Percentiles rank a stretch among this genome's conserved stretches.
phyloP scores from a whole-genome alignment of 2,888 invertebrate species.

The Microchrysa polita region DNA sequence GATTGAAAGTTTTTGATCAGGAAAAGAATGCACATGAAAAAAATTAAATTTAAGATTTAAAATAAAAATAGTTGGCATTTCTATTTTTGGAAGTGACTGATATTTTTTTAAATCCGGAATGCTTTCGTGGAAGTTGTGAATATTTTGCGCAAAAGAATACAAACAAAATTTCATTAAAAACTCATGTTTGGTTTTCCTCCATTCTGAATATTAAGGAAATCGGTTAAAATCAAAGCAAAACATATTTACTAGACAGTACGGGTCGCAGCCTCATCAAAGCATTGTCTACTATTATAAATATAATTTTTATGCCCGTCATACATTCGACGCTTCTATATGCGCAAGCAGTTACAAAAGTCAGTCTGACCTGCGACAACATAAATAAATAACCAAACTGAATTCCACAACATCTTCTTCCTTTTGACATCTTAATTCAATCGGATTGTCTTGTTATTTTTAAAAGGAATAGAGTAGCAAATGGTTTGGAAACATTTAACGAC shows the following conservation, averaged over 20 bases:
- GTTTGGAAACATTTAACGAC: slow-evolving; percentile 44
- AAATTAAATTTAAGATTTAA: no score
- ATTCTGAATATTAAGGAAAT: background rate
- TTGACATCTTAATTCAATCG: slow-evolving; percentile 29
- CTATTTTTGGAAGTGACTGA: no score
- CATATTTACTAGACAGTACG: background rate
- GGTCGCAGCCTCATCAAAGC: slow-evolving; percentile 36
- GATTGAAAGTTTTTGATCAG: no score
- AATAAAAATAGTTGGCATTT: no score
- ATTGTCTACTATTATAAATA: slow-evolving; percentile 27
- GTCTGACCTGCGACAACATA: background rate
- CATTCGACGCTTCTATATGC: background rate
- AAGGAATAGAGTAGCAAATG: slow-evolving; percentile 40
- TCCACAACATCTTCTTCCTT: background rate
- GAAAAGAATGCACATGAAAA: no score
- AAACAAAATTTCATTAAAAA: no score
- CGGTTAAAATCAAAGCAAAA: slow-evolving; percentile 9
- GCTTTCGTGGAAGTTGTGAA: no score
- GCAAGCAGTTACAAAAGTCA: background rate
- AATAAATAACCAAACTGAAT: slow-evolving; percentile 33
- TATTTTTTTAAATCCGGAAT: no score
- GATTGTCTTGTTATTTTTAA: background rate
- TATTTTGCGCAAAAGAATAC: no score
- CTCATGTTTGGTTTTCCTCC: no score
- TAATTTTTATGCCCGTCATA: slow-evolving; percentile 9